A percentile compares a stretch with the other conserved stretches of the same genome.
Conservation (phyloP, 2,113 vertebrate genomes). For the Rhinolophus ferrumequinum region DNA sequence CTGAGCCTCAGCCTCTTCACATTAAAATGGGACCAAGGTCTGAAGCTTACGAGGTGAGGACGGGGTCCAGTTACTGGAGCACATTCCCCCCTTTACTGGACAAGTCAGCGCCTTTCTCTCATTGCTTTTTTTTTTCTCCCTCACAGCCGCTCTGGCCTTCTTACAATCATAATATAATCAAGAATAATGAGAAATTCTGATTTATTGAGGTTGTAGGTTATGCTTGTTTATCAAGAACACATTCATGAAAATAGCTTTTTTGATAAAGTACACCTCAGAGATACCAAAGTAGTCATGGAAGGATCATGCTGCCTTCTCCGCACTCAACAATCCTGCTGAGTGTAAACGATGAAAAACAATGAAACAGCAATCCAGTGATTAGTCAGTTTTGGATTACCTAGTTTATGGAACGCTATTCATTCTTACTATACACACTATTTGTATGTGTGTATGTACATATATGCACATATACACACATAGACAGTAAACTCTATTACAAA, state of each 20-base stretch:
- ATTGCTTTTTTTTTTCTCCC: background rate
- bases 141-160: background rate
- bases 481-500: background rate
- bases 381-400: background rate
- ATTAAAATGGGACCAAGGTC: background rate
- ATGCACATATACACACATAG: background rate
- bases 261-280: background rate
- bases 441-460: too few species aligned
- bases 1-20: background rate
- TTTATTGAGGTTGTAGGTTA: background rate
- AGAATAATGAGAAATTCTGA: slow-evolving; percentile 20
- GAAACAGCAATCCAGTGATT: background rate
- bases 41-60: background rate
- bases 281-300: background rate
- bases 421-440: background rate
- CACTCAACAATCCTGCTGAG: background rate
- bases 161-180: background rate
- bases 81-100: background rate
- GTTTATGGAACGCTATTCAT: background rate
- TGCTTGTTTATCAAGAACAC: slow-evolving; percentile 45
- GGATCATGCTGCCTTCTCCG: background rate
- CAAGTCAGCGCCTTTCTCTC: background rate
- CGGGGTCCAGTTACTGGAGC: background rate
- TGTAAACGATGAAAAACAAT: background rate
- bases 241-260: slow-evolving; percentile 10